Conservation (phyloP, 2,888 invertebrate species). For the Myopa tessellatipennis region DNA sequence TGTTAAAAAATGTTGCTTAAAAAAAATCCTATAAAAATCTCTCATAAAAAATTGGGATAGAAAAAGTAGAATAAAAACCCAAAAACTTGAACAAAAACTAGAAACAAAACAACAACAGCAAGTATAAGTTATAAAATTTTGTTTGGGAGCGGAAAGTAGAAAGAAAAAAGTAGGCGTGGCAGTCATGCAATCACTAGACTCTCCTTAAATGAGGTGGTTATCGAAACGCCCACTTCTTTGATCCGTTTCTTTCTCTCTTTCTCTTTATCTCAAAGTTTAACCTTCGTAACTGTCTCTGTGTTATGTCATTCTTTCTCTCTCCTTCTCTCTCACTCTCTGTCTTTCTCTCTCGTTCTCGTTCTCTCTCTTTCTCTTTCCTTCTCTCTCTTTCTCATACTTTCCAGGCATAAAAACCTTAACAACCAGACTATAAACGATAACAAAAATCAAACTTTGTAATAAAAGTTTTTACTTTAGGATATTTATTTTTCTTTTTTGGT, state of each 20-base stretch:
- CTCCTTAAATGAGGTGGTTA: too few species aligned
- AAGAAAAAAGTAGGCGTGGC: too few species aligned
- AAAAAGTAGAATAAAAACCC: neutral
- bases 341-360: neutral
- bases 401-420: too few species aligned
- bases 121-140: too few species aligned
- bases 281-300: too few species aligned
- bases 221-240: too few species aligned
- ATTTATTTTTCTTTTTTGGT: slow-evolving; percentile 5
- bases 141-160: too few species aligned
- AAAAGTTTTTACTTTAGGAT: neutral
- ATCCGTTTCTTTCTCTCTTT: too few species aligned
- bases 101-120: neutral
- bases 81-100: neutral
- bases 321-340: neutral
- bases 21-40: neutral
- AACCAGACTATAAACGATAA: neutral
- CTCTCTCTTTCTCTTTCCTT: neutral
- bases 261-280: too few species aligned
- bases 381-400: too few species aligned
- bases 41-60: neutral
- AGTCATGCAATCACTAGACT: too few species aligned
- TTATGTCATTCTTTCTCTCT: neutral
- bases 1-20: neutral
- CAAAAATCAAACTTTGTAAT: slow-evolving; percentile 13